Conservation (phyloP, 2,888 invertebrate genomes). For the Cantharis flavilabris region DNA sequence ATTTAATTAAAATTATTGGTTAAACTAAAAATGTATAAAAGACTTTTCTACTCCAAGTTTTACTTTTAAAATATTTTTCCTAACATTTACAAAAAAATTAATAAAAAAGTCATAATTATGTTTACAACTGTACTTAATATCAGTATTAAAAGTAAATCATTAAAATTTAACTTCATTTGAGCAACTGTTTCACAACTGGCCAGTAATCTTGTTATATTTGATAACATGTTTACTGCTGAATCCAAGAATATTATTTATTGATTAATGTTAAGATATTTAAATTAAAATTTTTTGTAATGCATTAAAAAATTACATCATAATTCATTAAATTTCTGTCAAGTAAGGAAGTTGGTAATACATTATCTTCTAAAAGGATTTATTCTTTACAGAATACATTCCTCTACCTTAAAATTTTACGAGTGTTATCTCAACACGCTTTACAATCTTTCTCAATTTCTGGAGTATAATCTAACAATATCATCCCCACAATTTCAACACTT, state of each 20-base stretch:
- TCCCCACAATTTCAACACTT: background rate
- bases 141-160: no score
- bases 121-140: no score
- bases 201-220: no score
- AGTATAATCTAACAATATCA: background rate
- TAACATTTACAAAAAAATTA: no score
- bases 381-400: background rate
- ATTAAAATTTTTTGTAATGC: background rate
- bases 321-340: background rate
- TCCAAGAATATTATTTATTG: no score
- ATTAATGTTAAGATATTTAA: background rate
- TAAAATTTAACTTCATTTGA: no score
- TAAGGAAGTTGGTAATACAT: background rate
- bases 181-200: no score
- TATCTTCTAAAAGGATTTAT: background rate
- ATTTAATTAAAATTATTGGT: background rate
- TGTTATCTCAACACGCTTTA: background rate
- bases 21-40: background rate
- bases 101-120: no score
- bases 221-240: no score
- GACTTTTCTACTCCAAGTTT: no score
- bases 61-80: no score
- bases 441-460: background rate
- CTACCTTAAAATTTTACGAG: background rate
- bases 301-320: background rate